A percentile compares a stretch with the other conserved stretches of the same genome.
These are phyloP conservation scores for Cephus pygmeus DNA, from an alignment of 2,888 invertebrate genomes.

Conservation along the genomic window DNA sequence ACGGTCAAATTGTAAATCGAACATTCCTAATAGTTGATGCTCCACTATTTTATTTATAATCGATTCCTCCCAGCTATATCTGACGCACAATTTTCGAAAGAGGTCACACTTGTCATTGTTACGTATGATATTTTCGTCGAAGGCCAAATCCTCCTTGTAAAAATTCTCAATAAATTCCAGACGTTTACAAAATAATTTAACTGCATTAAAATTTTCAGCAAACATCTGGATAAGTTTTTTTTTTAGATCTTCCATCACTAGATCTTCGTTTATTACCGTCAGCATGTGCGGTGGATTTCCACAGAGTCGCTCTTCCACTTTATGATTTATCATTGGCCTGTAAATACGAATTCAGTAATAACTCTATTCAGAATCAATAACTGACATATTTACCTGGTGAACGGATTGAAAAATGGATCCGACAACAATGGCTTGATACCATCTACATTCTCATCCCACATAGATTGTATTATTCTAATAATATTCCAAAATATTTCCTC, in stretches of 20 bases:
- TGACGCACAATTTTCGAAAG: constrained; percentile 76
- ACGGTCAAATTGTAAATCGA: constrained; percentile 76
- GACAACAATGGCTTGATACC: constrained; percentile 79
- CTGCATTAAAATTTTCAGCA: constrained; percentile 72
- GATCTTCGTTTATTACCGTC: constrained; percentile 78
- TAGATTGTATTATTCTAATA: constrained; percentile 71
- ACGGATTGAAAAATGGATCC: constrained; percentile 77
- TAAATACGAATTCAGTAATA: constrained; percentile 27
- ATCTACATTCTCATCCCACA: constrained; percentile 77
- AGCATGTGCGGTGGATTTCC: constrained; percentile 79
- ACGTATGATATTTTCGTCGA: constrained; percentile 73
- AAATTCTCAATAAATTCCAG: constrained; percentile 76
- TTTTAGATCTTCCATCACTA: constrained; percentile 69
- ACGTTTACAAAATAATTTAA: constrained; percentile 73
- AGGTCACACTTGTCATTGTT: constrained; percentile 69
- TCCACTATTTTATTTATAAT: constrained; percentile 75
- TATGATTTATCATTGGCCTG: constrained; percentile 85
- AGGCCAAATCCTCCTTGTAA: constrained; percentile 77
- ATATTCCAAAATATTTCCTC: constrained; percentile 71
- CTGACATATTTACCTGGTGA: constrained; percentile 72
- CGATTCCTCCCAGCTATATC: constrained; percentile 77
- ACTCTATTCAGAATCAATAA: background rate
- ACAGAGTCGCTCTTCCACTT: constrained; percentile 81
- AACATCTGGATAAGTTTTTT: constrained; percentile 71
- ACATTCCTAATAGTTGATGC: constrained; percentile 78